These are phyloP conservation scores for Drosophila nasuta DNA, from an alignment of 1,140 invertebrate genomes.

Conservation along the genomic window DNA sequence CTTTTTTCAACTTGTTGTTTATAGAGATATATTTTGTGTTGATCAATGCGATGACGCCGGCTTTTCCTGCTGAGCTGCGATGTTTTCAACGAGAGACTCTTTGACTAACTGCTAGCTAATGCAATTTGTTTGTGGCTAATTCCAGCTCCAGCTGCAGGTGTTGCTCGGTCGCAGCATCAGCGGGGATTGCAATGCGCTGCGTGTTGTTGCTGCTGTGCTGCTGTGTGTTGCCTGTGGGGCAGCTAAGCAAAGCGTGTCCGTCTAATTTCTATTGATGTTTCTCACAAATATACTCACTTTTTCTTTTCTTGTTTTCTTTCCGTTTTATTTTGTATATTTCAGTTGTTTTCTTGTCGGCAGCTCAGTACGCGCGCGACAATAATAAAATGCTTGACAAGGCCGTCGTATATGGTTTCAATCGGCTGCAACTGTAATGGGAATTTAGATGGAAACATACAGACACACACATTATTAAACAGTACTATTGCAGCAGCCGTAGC, in stretches of 20 bases:
- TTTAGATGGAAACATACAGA: not conserved
- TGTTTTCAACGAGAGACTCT: not conserved
- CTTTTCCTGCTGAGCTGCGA: not conserved
- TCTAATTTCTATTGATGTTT: constrained; percentile 2
- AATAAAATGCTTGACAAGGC: constrained; percentile 19
- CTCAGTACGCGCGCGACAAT: not conserved
- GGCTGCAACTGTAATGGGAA: constrained; percentile 37
- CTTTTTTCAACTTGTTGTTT: too few relatives aligned
- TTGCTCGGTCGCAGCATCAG: constrained; percentile 33
- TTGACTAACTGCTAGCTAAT: constrained; percentile 18
- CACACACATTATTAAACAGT: not conserved
- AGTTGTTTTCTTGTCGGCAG: constrained; percentile 3
- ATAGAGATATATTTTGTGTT: too few relatives aligned
- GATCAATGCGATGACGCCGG: too few relatives aligned
- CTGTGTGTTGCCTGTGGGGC: constrained; percentile 23
- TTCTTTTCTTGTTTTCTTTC: not conserved
- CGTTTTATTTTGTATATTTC: not conserved
- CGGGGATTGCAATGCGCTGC: constrained; percentile 4
- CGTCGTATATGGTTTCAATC: constrained; percentile 16
- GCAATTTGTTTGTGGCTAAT: constrained; percentile 21
- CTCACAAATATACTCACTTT: constrained; percentile 2
- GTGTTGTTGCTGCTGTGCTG: constrained; percentile 10
- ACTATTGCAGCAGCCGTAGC: not conserved
- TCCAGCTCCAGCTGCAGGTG: constrained; percentile 22
- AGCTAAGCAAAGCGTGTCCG: constrained; percentile 21